Percentiles rank a stretch among this genome's conserved stretches.
phyloP scores from a whole-genome alignment of 2,888 invertebrate genomes.

The Drosophila aldrichi region DNA sequence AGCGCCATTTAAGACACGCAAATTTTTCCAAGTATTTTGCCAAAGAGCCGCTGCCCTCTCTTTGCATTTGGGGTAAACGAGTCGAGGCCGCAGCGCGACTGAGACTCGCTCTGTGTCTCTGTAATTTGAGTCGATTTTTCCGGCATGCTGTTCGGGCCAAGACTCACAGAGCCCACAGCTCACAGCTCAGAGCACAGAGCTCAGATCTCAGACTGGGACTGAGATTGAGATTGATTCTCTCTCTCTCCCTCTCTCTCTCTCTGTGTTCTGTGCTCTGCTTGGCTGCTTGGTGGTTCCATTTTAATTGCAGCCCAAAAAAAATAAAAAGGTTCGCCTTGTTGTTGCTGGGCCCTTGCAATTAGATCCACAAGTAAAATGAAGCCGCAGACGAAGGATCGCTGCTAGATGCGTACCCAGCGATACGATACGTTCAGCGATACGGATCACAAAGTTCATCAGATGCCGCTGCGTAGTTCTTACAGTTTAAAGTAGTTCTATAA shows the following conservation, averaged over 20 bases:
- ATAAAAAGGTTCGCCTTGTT: slow-evolving; percentile 58
- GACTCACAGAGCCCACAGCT: slow-evolving; percentile 25
- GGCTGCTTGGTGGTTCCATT: slow-evolving; percentile 66
- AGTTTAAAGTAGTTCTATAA: slow-evolving; percentile 63
- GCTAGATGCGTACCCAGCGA: slow-evolving; percentile 63
- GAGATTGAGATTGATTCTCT: slow-evolving; percentile 23
- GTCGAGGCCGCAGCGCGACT: slow-evolving; percentile 13
- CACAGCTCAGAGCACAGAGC: no score
- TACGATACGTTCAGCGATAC: slow-evolving; percentile 56
- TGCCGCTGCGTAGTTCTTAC: slow-evolving; percentile 43
- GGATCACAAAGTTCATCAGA: slow-evolving; percentile 32
- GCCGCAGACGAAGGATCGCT: slow-evolving; percentile 72
- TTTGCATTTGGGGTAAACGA: slow-evolving; percentile 26
- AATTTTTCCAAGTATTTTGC: slow-evolving; percentile 68
- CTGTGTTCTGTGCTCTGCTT: slow-evolving; percentile 30
- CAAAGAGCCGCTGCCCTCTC: slow-evolving; percentile 27
- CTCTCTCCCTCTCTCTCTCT: no score
- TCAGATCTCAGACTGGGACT: slow-evolving; percentile 36
- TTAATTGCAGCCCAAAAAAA: slow-evolving; percentile 73
- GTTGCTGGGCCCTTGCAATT: slow-evolving; percentile 64
- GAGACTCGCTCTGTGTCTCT: slow-evolving; percentile 34
- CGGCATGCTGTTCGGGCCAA: slow-evolving; percentile 75
- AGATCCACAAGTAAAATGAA: slow-evolving; percentile 76
- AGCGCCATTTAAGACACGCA: slow-evolving; percentile 59
- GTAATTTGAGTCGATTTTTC: slow-evolving; percentile 76